Percentiles rank a stretch among this genome's conserved stretches.
These are phyloP conservation scores for Dasyornis broadbenti DNA, from an alignment of 2,113 vertebrate species.

Conservation along the genomic window DNA sequence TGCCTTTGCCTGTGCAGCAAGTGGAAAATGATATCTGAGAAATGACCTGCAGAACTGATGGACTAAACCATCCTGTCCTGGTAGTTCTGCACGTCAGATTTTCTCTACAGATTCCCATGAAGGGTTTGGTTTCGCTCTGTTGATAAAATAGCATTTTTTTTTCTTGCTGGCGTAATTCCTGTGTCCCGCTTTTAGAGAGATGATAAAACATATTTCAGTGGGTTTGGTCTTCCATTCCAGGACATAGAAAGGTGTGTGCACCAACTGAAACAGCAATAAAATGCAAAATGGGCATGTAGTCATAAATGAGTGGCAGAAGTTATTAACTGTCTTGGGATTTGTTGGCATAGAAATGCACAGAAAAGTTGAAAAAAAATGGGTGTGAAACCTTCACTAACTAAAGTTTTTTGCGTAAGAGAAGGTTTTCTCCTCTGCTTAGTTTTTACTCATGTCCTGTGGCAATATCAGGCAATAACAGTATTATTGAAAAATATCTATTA, in stretches of 20 bases:
- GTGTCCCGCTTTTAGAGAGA: neutral
- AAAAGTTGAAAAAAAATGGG: neutral
- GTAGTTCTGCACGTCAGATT: neutral
- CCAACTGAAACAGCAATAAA: neutral
- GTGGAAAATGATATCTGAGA: neutral
- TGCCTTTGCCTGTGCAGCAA: neutral
- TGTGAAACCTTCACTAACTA: neutral
- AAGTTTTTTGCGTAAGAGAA: neutral
- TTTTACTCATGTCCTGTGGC: neutral
- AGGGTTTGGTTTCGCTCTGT: neutral
- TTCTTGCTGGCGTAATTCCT: neutral
- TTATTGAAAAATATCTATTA: neutral
- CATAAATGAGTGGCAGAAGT: neutral
- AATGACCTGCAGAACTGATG: neutral
- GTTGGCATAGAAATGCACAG: neutral
- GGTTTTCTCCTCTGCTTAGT: neutral
- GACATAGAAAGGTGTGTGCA: neutral
- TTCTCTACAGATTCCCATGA: neutral
- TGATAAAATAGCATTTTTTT: neutral
- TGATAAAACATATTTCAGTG: fast-evolving
- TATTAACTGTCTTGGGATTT: neutral
- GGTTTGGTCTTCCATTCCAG: neutral
- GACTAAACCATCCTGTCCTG: neutral
- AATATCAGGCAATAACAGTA: neutral
- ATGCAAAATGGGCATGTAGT: neutral